phyloP scores from a whole-genome alignment of 2,113 vertebrate genomes.

The Elaphurus davidianus region DNA sequence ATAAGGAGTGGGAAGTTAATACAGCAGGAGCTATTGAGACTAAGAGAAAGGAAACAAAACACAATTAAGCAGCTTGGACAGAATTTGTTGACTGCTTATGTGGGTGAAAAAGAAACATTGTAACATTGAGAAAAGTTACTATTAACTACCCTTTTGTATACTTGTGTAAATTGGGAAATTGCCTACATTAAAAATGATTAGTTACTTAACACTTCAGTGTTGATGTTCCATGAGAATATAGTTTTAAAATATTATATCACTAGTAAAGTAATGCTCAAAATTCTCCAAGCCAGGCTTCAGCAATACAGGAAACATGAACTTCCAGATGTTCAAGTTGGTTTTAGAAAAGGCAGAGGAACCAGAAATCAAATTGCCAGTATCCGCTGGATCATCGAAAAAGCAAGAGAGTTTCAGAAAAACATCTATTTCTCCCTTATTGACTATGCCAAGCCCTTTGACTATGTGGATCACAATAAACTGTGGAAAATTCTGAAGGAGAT shows the following conservation, averaged over 20 bases:
- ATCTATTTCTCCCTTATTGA: not conserved
- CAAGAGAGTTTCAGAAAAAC: not conserved
- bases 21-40: not conserved
- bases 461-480: not conserved
- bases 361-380: not conserved
- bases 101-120: not conserved
- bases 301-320: not conserved
- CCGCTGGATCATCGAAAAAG: not conserved
- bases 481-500: too few relatives aligned
- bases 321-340: not conserved
- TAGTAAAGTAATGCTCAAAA: not conserved
- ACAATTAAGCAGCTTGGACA: not conserved
- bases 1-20: not conserved
- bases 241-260: not conserved
- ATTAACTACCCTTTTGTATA: not conserved
- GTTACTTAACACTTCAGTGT: not conserved
- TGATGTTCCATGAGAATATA: not conserved
- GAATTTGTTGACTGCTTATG: not conserved
- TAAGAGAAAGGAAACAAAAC: not conserved
- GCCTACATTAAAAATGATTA: not conserved
- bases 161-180: constrained; percentile 7
- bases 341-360: not conserved
- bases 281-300: not conserved
- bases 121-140: not conserved
- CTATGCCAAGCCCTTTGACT: not conserved